These are phyloP conservation scores for Chalcis sispes DNA, from an alignment of 2,888 invertebrate species.

Conservation along the genomic window DNA sequence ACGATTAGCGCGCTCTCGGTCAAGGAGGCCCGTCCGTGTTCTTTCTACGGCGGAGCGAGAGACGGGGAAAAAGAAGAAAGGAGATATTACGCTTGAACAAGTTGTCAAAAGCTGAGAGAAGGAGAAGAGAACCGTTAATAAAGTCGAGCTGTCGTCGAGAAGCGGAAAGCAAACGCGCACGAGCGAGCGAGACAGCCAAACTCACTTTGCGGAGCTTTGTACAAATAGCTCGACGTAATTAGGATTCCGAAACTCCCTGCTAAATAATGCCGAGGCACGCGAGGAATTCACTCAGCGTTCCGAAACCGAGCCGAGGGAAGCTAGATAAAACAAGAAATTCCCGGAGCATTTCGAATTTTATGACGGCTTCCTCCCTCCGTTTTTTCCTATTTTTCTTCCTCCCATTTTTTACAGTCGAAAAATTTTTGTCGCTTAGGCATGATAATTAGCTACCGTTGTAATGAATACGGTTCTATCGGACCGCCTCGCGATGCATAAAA, in stretches of 20 bases:
- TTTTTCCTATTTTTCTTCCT: no score
- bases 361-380: no score
- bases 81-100: conserved; percentile 25
- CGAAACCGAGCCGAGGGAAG: not conserved
- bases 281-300: not conserved
- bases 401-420: no score
- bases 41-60: not conserved
- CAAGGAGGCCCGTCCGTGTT: no score
- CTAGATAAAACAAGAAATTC: not conserved
- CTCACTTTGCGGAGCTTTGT: conserved; percentile 13
- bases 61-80: not conserved
- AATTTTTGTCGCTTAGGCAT: conserved; percentile 15
- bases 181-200: not conserved
- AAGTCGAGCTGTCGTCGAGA: conserved; percentile 1
- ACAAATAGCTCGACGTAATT: conserved; percentile 43
- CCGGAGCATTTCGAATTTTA: not conserved
- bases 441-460: not conserved
- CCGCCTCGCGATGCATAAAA: no score
- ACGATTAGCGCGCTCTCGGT: not conserved
- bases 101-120: conserved; percentile 32
- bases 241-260: conserved; percentile 31
- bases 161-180: not conserved
- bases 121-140: conserved; percentile 21
- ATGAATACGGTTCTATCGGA: no score
- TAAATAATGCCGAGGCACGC: conserved; percentile 32